phyloP scores from a whole-genome alignment of 2,113 vertebrate genomes.

The Erythrocebus patas region DNA sequence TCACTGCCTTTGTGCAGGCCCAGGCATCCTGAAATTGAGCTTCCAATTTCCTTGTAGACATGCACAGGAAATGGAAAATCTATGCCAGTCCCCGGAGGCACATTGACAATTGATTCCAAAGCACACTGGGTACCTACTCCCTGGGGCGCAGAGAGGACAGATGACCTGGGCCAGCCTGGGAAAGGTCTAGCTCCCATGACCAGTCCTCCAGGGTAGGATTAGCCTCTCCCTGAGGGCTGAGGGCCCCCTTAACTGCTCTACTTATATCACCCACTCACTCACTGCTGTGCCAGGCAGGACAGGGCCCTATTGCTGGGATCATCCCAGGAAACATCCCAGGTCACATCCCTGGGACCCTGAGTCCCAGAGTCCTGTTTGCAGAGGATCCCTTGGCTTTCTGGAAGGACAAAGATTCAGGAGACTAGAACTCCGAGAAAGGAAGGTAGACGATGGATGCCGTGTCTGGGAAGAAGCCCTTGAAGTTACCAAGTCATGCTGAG shows the following conservation, averaged over 20 bases:
- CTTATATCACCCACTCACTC: background rate
- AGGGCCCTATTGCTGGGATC: background rate
- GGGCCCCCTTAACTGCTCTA: too few species aligned
- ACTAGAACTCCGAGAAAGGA: background rate
- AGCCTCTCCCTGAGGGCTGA: background rate
- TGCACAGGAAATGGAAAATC: slow-evolving; percentile 81
- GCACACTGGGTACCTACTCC: background rate
- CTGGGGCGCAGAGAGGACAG: background rate
- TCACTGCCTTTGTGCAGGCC: slow-evolving; percentile 81
- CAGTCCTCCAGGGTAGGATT: background rate
- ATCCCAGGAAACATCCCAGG: background rate
- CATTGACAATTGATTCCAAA: background rate
- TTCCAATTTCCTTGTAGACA: slow-evolving; percentile 73
- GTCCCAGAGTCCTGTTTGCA: background rate
- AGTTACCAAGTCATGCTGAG: background rate
- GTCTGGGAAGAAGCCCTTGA: background rate
- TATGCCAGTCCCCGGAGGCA: slow-evolving; percentile 54
- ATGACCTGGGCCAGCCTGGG: background rate
- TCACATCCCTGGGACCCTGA: background rate
- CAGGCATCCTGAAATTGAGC: slow-evolving; percentile 67
- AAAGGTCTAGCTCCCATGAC: background rate
- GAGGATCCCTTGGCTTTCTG: background rate
- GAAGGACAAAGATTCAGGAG: background rate
- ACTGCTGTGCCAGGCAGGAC: background rate
- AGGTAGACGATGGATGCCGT: background rate